phyloP scores from a whole-genome alignment of 2,113 vertebrate genomes.

The Arvicanthis niloticus region DNA sequence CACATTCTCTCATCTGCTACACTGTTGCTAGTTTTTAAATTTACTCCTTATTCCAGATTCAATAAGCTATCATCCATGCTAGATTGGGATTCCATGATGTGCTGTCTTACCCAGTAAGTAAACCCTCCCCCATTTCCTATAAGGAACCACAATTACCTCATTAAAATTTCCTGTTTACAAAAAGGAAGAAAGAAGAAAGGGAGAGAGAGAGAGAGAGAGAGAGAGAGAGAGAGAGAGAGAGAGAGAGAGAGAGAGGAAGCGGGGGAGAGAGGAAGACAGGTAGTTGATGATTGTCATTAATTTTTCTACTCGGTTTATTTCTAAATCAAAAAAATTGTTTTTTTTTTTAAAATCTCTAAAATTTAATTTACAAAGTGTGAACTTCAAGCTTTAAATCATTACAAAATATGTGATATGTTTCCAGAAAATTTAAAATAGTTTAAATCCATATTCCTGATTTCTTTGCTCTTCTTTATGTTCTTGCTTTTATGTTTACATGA shows the following conservation, averaged over 20 bases:
- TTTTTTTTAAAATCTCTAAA: background rate
- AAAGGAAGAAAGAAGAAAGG: background rate
- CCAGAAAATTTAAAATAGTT: background rate
- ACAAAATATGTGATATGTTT: background rate
- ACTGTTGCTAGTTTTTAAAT: background rate
- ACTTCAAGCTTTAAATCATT: background rate
- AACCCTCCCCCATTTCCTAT: background rate
- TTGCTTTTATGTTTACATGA: background rate
- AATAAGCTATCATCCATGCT: background rate
- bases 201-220: background rate
- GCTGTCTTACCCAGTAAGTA: background rate
- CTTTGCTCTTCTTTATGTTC: background rate
- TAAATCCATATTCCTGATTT: background rate
- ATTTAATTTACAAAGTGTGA: background rate
- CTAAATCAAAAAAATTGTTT: background rate
- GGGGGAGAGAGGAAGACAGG: background rate
- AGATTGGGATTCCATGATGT: background rate
- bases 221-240: too few species aligned
- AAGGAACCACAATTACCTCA: background rate
- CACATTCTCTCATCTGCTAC: background rate
- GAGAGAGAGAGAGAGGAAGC: too few species aligned
- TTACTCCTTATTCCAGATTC: background rate
- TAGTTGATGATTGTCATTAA: background rate
- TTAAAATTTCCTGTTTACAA: background rate
- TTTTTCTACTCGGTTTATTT: background rate